phyloP scores from a whole-genome alignment of 1,140 invertebrate species.

The Drosophila orena region DNA sequence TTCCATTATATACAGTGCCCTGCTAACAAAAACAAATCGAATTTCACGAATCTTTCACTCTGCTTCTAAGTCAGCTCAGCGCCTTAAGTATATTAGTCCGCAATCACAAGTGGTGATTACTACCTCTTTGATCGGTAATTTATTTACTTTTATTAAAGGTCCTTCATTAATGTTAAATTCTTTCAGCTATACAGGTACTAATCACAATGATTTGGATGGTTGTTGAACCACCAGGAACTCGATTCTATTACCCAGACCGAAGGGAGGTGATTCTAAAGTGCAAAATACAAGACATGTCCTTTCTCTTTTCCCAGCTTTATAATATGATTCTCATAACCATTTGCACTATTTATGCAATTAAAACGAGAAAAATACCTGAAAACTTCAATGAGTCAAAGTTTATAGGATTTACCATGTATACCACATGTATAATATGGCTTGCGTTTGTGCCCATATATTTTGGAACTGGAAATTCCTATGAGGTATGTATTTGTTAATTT shows the following conservation, averaged over 20 bases:
- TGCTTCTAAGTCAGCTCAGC: constrained; percentile 92
- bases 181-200: constrained; percentile 88
- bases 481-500: constrained; percentile 75
- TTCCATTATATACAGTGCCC: constrained; percentile 92
- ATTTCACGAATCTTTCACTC: constrained; percentile 94
- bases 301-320: constrained; percentile 91
- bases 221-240: constrained; percentile 89
- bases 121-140: constrained; percentile 86
- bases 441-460: constrained; percentile 95
- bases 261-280: constrained; percentile 89
- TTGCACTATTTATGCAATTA: constrained; percentile 94
- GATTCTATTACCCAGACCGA: constrained; percentile 86
- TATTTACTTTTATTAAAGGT: not conserved
- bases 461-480: constrained; percentile 87
- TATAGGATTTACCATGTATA: constrained; percentile 95
- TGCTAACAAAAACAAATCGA: constrained; percentile 94
- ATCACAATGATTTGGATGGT: constrained; percentile 90
- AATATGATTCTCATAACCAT: constrained; percentile 92
- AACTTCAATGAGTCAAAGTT: constrained; percentile 95
- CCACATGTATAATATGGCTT: constrained; percentile 94
- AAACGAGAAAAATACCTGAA: constrained; percentile 94
- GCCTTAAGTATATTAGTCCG: constrained; percentile 88
- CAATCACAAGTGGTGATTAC: constrained; percentile 89
- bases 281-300: constrained; percentile 89
- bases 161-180: not conserved